phyloP scores from a whole-genome alignment of 2,797 vertebrate species.

The Poeciliopsis gracilis region DNA sequence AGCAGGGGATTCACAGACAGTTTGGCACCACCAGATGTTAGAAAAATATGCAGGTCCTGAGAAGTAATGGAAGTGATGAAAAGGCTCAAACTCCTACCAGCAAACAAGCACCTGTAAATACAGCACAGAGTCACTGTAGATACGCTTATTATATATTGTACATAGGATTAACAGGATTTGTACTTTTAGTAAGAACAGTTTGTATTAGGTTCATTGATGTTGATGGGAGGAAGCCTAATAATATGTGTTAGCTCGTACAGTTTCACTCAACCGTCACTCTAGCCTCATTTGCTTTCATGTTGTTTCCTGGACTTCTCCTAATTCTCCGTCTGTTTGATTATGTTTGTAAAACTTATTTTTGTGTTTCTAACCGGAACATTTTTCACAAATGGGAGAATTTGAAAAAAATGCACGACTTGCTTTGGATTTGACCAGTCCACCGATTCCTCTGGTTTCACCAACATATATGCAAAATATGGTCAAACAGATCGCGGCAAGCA shows the following conservation, averaged over 20 bases:
- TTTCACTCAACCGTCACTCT: slow-evolving; percentile 14
- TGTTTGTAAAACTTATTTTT: not conserved
- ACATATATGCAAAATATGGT: slow-evolving; percentile 1
- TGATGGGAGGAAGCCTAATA: slow-evolving; percentile 9
- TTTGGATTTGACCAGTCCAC: not conserved
- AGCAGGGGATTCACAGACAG: slow-evolving; percentile 14
- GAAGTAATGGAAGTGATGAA: slow-evolving; percentile 2
- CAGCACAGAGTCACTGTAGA: slow-evolving; percentile 53
- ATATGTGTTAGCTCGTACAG: slow-evolving; percentile 4
- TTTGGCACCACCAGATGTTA: not conserved
- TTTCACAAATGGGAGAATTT: not conserved
- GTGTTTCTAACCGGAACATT: not conserved
- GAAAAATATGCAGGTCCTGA: slow-evolving; percentile 6
- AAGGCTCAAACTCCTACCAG: slow-evolving; percentile 38
- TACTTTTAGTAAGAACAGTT: slow-evolving; percentile 25
- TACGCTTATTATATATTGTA: slow-evolving; percentile 33
- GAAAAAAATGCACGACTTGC: not conserved
- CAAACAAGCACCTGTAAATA: slow-evolving; percentile 61
- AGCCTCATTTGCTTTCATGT: not conserved
- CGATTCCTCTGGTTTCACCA: not conserved
- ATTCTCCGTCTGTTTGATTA: slow-evolving; percentile 10
- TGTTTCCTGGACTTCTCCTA: slow-evolving; percentile 2
- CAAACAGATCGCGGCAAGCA: not conserved
- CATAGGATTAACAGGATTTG: slow-evolving; percentile 37
- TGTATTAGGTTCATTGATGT: slow-evolving; percentile 24